Percentiles rank a stretch among this genome's conserved stretches.
Conservation (phyloP, 2,113 vertebrate species). For the Orientallactaga bullata region DNA sequence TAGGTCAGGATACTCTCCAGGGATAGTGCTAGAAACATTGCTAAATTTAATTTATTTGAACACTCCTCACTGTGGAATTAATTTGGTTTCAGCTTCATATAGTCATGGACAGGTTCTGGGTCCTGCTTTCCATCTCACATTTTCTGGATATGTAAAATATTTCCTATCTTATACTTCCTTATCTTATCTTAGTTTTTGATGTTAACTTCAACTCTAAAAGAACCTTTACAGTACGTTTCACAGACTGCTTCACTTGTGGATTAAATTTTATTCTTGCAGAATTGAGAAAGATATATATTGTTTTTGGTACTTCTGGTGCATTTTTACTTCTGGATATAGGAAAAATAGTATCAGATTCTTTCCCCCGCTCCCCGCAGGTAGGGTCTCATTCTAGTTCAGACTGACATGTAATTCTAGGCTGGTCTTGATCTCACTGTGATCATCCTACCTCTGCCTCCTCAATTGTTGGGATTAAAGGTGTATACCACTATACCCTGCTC, state of each 20-base stretch:
- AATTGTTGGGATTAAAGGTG: no score
- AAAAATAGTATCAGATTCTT: neutral
- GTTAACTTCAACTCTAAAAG: constrained; percentile 35
- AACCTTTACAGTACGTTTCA: neutral
- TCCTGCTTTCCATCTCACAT: neutral
- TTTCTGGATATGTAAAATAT: constrained; percentile 50
- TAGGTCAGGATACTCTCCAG: constrained; percentile 52
- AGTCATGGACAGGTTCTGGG: neutral
- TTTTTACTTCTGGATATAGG: constrained; percentile 18
- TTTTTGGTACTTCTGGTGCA: neutral
- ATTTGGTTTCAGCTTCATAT: constrained; percentile 55
- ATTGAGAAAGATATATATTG: neutral
- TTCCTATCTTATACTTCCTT: constrained; percentile 29
- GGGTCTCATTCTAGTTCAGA: no score
- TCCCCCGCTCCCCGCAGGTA: no score
- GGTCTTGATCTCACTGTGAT: no score
- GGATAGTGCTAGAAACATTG: constrained; percentile 39
- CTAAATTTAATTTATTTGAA: constrained; percentile 61
- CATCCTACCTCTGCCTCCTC: no score
- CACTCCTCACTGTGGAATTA: constrained; percentile 24
- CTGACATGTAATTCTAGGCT: no score
- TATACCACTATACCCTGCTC: no score
- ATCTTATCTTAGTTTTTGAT: constrained; percentile 25
- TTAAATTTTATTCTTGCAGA: constrained; percentile 46
- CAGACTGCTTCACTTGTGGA: neutral